phyloP scores from a whole-genome alignment of 2,888 invertebrate species.

The Pantelozetes paolii region DNA sequence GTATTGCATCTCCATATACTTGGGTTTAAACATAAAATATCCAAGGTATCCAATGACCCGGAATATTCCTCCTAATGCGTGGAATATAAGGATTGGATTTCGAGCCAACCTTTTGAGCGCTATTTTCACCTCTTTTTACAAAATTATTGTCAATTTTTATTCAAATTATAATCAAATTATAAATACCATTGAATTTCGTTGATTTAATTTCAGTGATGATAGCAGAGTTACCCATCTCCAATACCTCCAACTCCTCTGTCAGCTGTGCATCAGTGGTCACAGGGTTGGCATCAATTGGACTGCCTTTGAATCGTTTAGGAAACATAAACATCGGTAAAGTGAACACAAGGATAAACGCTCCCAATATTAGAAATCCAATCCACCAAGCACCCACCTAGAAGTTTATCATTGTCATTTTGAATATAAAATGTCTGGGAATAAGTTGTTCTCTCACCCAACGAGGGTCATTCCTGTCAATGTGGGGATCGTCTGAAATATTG shows the following conservation, averaged over 20 bases:
- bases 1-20: conserved; percentile 48
- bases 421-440: too few relatives aligned
- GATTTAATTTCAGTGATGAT: background rate
- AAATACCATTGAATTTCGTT: background rate
- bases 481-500: conserved; percentile 46
- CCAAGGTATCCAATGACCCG: conserved; percentile 48
- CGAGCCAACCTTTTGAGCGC: conserved; percentile 45
- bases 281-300: background rate
- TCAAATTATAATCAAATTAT: background rate
- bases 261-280: background rate
- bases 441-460: conserved; percentile 49
- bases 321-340: conserved; percentile 48
- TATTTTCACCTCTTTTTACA: conserved; percentile 42
- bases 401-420: conserved; percentile 44
- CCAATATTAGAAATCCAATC: conserved; percentile 49
- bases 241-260: background rate
- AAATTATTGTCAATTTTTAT: background rate
- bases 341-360: conserved; percentile 44
- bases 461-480: conserved; percentile 47
- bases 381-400: conserved; percentile 50
- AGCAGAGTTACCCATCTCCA: background rate
- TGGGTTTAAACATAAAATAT: conserved; percentile 48
- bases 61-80: conserved; percentile 46
- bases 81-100: conserved; percentile 47
- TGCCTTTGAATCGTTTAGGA: conserved; percentile 45